A percentile compares a stretch with the other conserved stretches of the same genome.
These are phyloP conservation scores for Ceratosolen solmsi DNA, from an alignment of 1,140 invertebrate genomes.

Conservation along the genomic window DNA sequence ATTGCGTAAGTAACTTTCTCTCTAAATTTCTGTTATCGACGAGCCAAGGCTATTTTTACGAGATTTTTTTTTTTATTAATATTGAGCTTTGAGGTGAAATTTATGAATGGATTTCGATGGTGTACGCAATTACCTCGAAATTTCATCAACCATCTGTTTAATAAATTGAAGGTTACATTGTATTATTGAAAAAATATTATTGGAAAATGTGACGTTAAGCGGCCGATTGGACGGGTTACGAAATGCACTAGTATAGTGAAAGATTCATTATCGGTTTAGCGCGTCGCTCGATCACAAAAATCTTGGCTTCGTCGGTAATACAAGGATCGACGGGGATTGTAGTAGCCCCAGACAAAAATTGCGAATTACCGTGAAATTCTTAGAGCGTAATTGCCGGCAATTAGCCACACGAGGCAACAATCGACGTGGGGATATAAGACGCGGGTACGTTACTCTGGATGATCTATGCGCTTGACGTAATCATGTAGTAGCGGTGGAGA, in stretches of 20 bases:
- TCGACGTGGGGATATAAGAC: not conserved
- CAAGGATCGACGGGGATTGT: not conserved
- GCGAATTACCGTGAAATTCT: conserved; percentile 15
- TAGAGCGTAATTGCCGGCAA: conserved; percentile 29
- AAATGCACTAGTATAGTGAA: too few relatives aligned
- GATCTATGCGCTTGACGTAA: conserved; percentile 2
- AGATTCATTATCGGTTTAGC: too few relatives aligned
- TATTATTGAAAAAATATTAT: too few relatives aligned
- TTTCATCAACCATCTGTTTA: too few relatives aligned
- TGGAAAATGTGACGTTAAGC: too few relatives aligned
- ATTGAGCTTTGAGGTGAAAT: not conserved
- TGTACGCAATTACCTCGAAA: too few relatives aligned
- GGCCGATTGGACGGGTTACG: too few relatives aligned
- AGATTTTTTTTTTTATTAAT: too few relatives aligned
- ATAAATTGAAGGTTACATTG: too few relatives aligned
- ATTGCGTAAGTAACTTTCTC: conserved; percentile 6
- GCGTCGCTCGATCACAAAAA: not conserved
- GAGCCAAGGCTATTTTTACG: not conserved
- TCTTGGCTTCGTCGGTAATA: not conserved
- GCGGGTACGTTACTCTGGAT: not conserved
- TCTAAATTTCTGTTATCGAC: not conserved
- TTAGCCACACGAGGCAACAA: conserved; percentile 27
- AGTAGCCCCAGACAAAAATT: not conserved
- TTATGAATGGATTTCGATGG: not conserved
- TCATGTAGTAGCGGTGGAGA: not conserved